Evolutionary conservation across 1,140 invertebrate genomes (phyloP).

Genomic region (Drosophila hydei): DNA sequence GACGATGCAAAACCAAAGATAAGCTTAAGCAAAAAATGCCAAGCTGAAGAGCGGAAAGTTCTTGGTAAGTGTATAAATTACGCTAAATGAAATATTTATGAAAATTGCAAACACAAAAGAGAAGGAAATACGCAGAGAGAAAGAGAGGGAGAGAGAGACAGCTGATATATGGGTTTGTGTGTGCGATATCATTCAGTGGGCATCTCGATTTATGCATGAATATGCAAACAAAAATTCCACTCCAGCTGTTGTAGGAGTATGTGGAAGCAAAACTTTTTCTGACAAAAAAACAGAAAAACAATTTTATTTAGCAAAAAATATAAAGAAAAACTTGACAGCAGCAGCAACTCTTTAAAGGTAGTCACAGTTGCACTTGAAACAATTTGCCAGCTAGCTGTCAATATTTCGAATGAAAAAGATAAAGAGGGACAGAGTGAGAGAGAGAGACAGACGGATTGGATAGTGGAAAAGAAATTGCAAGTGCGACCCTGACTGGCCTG

Average conservation of each 20-base stretch:
- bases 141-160: background rate
- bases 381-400: conserved; percentile 79
- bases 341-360: conserved; percentile 25
- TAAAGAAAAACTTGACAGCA: conserved; percentile 61
- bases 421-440: background rate
- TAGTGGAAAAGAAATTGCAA: conserved; percentile 23
- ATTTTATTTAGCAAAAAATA: conserved; percentile 6
- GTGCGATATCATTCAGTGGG: conserved; percentile 24
- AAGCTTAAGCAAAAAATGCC: conserved; percentile 52
- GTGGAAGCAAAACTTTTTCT: background rate
- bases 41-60: conserved; percentile 55
- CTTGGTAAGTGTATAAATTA: conserved; percentile 54
- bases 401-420: conserved; percentile 64
- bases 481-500: conserved; percentile 49
- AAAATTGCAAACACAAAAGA: conserved; percentile 62
- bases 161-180: too few relatives aligned
- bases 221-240: conserved; percentile 37
- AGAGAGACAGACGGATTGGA: background rate
- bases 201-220: conserved; percentile 49
- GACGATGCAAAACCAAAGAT: conserved; percentile 66
- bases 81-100: conserved; percentile 81
- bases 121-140: background rate
- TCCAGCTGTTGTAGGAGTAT: conserved; percentile 21
- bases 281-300: conserved; percentile 44
- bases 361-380: conserved; percentile 45